These are phyloP conservation scores for Eurytoma adleriae DNA, from an alignment of 2,888 invertebrate genomes.

Conservation along the genomic window DNA sequence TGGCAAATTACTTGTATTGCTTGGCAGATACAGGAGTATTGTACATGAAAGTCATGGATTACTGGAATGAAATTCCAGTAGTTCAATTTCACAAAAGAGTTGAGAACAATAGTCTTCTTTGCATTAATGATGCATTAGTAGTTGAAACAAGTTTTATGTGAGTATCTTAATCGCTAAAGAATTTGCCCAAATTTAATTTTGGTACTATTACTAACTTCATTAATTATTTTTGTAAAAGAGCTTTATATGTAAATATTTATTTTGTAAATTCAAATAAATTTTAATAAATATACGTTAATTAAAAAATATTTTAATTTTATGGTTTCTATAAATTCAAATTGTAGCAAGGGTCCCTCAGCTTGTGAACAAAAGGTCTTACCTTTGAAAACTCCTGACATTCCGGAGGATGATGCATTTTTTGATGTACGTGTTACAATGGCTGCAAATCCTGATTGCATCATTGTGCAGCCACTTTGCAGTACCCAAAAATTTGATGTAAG, in stretches of 20 bases:
- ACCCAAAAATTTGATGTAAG: slow-evolving; percentile 55
- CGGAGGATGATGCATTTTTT: slow-evolving; percentile 78
- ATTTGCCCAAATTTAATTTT: too few species aligned
- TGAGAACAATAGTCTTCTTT: slow-evolving; percentile 80
- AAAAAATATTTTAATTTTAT: background rate
- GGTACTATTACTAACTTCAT: too few species aligned
- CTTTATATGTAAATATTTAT: too few species aligned
- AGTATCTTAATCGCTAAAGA: slow-evolving; percentile 61
- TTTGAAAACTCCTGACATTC: slow-evolving; percentile 18
- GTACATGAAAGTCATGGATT: slow-evolving; percentile 75
- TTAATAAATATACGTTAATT: too few species aligned
- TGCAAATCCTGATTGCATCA: slow-evolving; percentile 86
- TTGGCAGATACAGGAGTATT: slow-evolving; percentile 75
- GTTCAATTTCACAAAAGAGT: slow-evolving; percentile 84
- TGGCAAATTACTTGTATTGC: slow-evolving; percentile 61
- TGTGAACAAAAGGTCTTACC: slow-evolving; percentile 69
- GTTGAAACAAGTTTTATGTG: slow-evolving; percentile 79
- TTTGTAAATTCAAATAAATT: too few species aligned
- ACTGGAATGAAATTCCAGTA: slow-evolving; percentile 69
- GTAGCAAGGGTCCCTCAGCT: background rate
- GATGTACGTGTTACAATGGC: slow-evolving; percentile 86
- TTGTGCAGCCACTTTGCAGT: slow-evolving; percentile 73
- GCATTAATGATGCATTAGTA: slow-evolving; percentile 83
- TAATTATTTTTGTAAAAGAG: too few species aligned
- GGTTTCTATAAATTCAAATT: background rate